Conservation (phyloP, 2,797 vertebrate genomes). For the Melopsittacus undulatus region DNA sequence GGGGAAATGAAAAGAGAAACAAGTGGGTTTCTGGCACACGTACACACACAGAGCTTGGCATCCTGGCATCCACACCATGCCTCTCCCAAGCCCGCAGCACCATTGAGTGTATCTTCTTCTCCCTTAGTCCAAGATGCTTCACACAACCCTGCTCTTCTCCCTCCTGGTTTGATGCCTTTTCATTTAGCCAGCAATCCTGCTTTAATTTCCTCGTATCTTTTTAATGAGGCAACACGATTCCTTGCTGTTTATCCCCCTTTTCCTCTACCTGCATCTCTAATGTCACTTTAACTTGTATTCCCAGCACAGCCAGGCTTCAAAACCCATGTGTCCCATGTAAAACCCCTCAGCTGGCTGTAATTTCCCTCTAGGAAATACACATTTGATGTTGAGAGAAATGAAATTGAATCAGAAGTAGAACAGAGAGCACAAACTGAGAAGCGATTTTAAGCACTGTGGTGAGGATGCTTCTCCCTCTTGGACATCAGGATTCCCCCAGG, state of each 20-base stretch:
- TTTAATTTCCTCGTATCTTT: background rate
- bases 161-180: background rate
- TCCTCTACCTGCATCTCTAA: background rate
- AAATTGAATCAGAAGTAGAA: background rate
- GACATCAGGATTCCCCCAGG: background rate
- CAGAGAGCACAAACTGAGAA: background rate
- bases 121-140: background rate
- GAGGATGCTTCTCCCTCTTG: background rate
- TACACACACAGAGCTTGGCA: background rate
- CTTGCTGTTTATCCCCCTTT: background rate
- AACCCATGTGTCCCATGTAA: background rate
- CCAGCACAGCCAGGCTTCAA: background rate
- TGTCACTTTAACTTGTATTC: background rate
- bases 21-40: background rate
- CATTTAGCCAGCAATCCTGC: background rate
- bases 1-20: background rate
- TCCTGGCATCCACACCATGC: fast-evolving
- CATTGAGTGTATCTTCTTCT: background rate
- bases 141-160: background rate
- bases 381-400: background rate
- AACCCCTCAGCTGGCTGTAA: background rate
- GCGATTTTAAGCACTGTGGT: background rate
- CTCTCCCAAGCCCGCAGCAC: background rate
- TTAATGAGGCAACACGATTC: background rate
- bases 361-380: background rate